Evolutionary conservation across 2,113 vertebrate genomes (phyloP), one percentile per base, ranked within the genome.

Genomic region (Mormyrus iriodes): DNA sequence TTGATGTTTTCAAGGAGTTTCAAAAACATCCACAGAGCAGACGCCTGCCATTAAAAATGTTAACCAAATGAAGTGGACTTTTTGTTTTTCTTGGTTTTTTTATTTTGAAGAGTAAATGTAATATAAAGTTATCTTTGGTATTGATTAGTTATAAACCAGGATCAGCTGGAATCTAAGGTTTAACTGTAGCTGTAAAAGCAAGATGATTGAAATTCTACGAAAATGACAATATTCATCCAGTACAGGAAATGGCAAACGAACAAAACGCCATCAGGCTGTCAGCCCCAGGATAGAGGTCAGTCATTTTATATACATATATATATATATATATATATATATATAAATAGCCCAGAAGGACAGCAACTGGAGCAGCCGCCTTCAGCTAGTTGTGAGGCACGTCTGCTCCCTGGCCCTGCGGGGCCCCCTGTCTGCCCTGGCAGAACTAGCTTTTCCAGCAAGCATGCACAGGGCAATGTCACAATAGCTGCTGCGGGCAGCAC

Each of bases 281-380:
- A 48, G 52, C 82, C 89, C 55, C 91, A 92, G 65, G 73, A 89
- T 46, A 89, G 2, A 51, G 55, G 90, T 92, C 90, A 91, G 87
- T 88, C 15, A 58, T 58, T 46, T 3, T 46, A 46, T 46, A 46
- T 46, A 46, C 4, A 46, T 46, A 46, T 46, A 46, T 46, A 46
- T 46, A 46, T 46, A 46, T 49, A 49, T 49, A 49, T 49, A 49
- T 49, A 49, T 49, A 49, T 49, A 49, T 49, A 49, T 49, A 49
- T 9, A 8, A 3, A 5, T n/a, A n/a, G n/a, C n/a, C n/a, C 55
- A 61, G 55, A 24, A 24, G 19, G 19, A 55, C 21, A 5, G 52
- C 17, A 55, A 5, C 21, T 21, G 52, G 17, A 55, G 53, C 53
- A 55, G 53, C 53, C 5, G 19, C 53, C 53, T 55, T 55, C 53